phyloP scores from a whole-genome alignment of 2,888 invertebrate species.

The Acanthosoma haemorrhoidale region DNA sequence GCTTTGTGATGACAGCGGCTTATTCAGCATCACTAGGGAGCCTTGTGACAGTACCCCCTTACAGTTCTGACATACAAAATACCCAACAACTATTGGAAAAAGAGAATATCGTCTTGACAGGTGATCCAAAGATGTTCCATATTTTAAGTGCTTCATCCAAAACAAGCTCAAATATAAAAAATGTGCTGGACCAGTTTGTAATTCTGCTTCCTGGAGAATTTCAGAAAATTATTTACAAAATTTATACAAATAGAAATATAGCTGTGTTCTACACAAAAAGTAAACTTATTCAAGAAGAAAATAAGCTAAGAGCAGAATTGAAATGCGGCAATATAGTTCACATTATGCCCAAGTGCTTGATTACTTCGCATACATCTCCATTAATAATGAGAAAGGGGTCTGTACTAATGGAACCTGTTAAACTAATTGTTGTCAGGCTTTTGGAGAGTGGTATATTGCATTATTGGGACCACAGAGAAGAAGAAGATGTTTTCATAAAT shows the following conservation, averaged over 20 bases:
- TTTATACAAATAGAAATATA: slow-evolving; percentile 32
- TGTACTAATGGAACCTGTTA: slow-evolving; percentile 31
- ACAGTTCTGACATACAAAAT: slow-evolving; percentile 39
- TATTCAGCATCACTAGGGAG: slow-evolving; percentile 41
- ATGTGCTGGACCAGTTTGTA: slow-evolving; percentile 36
- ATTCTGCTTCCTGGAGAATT: slow-evolving; percentile 38
- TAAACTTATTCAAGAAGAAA: slow-evolving; percentile 18
- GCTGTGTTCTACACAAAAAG: slow-evolving; percentile 37
- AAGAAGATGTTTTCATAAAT: not conserved
- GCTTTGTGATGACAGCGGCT: slow-evolving; percentile 39
- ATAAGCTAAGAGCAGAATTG: not conserved
- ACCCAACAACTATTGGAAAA: slow-evolving; percentile 39
- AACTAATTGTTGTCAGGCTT: slow-evolving; percentile 11
- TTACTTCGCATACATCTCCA: slow-evolving; percentile 31
- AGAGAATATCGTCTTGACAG: slow-evolving; percentile 40
- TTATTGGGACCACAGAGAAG: slow-evolving; percentile 24
- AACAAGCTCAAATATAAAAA: slow-evolving; percentile 33
- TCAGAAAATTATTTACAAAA: slow-evolving; percentile 30
- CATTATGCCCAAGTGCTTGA: slow-evolving; percentile 31
- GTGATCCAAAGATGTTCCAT: slow-evolving; percentile 39
- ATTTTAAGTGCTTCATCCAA: slow-evolving; percentile 38
- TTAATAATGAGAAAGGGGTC: slow-evolving; percentile 33
- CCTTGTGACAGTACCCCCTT: slow-evolving; percentile 42
- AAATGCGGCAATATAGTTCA: slow-evolving; percentile 17
- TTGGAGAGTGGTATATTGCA: slow-evolving; percentile 32